Percentiles rank a stretch among this genome's conserved stretches.
Evolutionary conservation across 2,797 vertebrate species (phyloP).

Genomic region (Danionella dracula): DNA sequence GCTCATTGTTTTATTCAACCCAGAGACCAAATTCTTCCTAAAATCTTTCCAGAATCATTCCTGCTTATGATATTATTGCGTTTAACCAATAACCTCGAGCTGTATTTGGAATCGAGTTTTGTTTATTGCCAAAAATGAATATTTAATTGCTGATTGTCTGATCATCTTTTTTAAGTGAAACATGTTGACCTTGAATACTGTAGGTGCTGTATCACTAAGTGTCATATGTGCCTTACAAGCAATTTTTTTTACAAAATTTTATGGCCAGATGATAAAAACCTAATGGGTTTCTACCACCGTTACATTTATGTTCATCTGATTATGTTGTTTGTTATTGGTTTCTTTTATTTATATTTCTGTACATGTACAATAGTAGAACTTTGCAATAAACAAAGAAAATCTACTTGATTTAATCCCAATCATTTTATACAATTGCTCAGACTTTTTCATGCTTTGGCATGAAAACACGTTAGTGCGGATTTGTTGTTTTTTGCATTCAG

Average conservation of each 20-base stretch:
- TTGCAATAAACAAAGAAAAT: constrained; percentile 17
- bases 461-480: too few relatives aligned
- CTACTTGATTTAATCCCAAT: too few relatives aligned
- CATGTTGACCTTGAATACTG: neutral
- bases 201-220: neutral
- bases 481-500: too few relatives aligned
- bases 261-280: neutral
- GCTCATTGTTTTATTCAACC: neutral
- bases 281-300: too few relatives aligned
- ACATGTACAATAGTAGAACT: neutral
- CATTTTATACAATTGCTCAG: too few relatives aligned
- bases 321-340: neutral
- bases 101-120: neutral
- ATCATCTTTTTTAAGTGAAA: neutral
- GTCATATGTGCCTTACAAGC: neutral
- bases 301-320: too few relatives aligned
- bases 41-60: neutral
- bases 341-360: constrained; percentile 1
- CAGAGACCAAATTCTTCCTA: neutral
- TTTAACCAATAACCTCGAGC: neutral
- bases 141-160: neutral
- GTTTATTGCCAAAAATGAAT: neutral
- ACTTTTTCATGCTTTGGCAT: too few relatives aligned
- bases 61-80: neutral
- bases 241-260: neutral